Evolutionary conservation across 2,113 vertebrate genomes (phyloP).

Genomic region (Brienomyrus longianalis): DNA sequence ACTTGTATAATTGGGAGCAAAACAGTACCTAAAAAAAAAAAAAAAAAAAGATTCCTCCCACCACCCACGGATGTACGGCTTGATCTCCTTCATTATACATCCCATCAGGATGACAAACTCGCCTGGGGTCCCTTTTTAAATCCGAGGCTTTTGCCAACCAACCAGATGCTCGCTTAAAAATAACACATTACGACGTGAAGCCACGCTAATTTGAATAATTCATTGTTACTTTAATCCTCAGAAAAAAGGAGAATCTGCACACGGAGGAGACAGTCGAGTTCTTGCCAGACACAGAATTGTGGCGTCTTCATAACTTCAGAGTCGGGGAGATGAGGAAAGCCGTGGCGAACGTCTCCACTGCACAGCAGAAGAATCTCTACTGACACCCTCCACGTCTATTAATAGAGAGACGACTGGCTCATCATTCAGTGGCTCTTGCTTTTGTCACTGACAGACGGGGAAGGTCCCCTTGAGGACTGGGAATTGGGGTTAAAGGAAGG

Average conservation of each 20-base stretch:
- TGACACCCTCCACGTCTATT: neutral
- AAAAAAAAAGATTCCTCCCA: neutral
- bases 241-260: neutral
- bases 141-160: slow-evolving; percentile 44
- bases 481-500: neutral
- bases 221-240: slow-evolving; percentile 39
- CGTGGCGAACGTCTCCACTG: neutral
- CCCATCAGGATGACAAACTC: slow-evolving; percentile 41
- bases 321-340: neutral
- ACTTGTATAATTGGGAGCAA: neutral
- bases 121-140: slow-evolving; percentile 44
- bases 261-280: slow-evolving; percentile 21
- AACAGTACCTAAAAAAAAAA: neutral
- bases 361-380: neutral
- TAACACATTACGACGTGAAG: slow-evolving; percentile 47
- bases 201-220: slow-evolving; percentile 50
- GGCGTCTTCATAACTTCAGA: neutral
- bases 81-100: slow-evolving; percentile 33
- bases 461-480: neutral
- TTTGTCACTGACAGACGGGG: neutral
- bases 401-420: neutral
- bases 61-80: neutral
- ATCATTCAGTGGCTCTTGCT: neutral
- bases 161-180: slow-evolving; percentile 44
- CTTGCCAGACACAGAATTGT: slow-evolving; percentile 9